Base-by-base conservation (phyloP, 2,113 vertebrate genomes). In the Labrus mixtus region DNA sequence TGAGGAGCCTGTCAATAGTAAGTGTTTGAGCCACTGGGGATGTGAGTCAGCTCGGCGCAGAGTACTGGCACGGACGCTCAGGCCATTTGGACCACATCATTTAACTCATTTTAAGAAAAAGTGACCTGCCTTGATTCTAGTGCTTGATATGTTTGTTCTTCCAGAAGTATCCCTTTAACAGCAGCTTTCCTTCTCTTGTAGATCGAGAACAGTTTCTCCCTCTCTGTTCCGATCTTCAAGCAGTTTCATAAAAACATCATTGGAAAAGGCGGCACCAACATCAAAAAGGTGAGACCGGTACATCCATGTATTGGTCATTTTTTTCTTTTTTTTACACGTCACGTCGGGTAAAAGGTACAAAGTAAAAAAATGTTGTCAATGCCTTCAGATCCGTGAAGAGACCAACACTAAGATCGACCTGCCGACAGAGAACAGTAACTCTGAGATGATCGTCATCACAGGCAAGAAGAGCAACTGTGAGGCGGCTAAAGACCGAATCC, bases 161-260 rank as follows among this genome's bases (percentile, higher is more conserved):
- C 3, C 25, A 25, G 25, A 25, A 25, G 2, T 33, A 33, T 33
- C 29, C 29, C 29, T 33, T 33, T 67, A 41, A 73, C 29, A 0
- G 46, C 54, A 8, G 2, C 2, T 55, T 54, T 67, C 36, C 51
- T 20, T 71, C 41, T 69, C 76, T 57, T n/a, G 33, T 39, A 96
- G 95, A 94, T 96, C 46, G 95, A 95, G 82, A 96, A 93, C 64
- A 96, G 91, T 77, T 96, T 92, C 89, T 95, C 92, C n/a, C 91
- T 96, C 75, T 95, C 94, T 0, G 89, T 96, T 25, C 93, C 95
- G 37, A 93, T 96, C 81, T 95, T 94, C 60, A 96, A 96, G 87
- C 94, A 95, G 82, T 95, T 95, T 74, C 95, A 96, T 89, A 96
- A 96, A 87, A 96, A 96, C 90, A 95, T 96, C 10, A 96, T 96